A percentile compares a stretch with the other conserved stretches of the same genome.
Conservation (phyloP, 2,113 vertebrate genomes). For the Centropus bengalensis region DNA sequence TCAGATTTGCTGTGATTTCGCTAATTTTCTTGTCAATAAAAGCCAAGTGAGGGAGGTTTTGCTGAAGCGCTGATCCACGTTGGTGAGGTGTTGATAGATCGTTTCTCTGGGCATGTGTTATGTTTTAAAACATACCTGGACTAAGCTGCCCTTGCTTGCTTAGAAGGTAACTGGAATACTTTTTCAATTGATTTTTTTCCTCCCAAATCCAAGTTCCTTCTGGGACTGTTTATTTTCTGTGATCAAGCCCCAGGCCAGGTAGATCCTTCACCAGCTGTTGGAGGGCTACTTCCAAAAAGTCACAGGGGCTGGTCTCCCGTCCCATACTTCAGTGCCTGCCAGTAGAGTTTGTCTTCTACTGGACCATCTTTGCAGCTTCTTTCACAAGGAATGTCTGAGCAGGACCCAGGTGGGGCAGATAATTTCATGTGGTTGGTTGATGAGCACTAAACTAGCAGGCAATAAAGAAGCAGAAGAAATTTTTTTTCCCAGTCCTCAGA, state of each 20-base stretch:
- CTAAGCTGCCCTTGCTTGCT: neutral
- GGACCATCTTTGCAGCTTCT: neutral
- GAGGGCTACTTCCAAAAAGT: neutral
- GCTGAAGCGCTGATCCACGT: neutral
- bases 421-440: neutral
- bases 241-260: neutral
- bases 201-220: neutral
- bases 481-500: neutral
- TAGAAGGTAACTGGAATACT: neutral
- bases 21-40: neutral
- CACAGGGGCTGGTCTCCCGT: fast-evolving
- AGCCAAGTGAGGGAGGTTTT: neutral
- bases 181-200: neutral
- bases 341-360: neutral
- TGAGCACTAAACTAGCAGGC: neutral
- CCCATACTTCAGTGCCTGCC: neutral
- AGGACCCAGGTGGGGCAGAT: neutral
- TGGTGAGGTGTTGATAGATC: neutral
- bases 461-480: neutral
- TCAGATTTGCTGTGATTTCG: neutral
- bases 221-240: neutral
- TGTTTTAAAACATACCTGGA: neutral
- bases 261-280: neutral
- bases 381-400: neutral
- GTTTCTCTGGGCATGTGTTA: neutral